These are phyloP conservation scores for Orientallactaga bullata DNA, from an alignment of 2,113 vertebrate species.

Conservation along the genomic window DNA sequence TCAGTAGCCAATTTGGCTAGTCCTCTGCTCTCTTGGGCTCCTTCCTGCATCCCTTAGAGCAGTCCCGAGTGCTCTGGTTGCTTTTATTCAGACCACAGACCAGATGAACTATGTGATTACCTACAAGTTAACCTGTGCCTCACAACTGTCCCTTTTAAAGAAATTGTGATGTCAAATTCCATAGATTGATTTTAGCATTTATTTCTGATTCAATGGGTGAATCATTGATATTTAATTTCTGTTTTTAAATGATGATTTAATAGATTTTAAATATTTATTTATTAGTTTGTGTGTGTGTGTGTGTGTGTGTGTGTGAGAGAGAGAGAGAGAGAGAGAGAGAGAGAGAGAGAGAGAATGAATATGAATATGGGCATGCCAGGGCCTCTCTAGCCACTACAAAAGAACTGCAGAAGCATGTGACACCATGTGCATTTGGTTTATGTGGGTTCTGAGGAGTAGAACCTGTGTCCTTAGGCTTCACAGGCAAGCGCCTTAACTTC, in stretches of 20 bases:
- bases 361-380: too few relatives aligned
- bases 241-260: constrained; percentile 49
- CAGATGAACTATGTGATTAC: not conserved
- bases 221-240: constrained; percentile 37
- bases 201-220: not conserved
- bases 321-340: too few relatives aligned
- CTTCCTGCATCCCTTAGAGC: not conserved
- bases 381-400: too few relatives aligned
- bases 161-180: not conserved
- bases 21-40: not conserved
- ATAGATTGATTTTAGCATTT: not conserved
- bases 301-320: too few relatives aligned
- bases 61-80: not conserved
- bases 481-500: not conserved
- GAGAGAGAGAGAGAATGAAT: too few relatives aligned
- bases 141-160: fast-evolving
- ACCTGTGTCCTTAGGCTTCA: not conserved
- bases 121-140: not conserved
- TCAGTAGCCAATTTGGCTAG: not conserved
- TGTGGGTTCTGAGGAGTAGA: not conserved
- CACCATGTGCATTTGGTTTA: not conserved
- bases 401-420: too few relatives aligned
- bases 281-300: too few relatives aligned
- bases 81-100: not conserved
- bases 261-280: not conserved